phyloP scores from a whole-genome alignment of 1,140 invertebrate species.

The Drosophila teissieri region DNA sequence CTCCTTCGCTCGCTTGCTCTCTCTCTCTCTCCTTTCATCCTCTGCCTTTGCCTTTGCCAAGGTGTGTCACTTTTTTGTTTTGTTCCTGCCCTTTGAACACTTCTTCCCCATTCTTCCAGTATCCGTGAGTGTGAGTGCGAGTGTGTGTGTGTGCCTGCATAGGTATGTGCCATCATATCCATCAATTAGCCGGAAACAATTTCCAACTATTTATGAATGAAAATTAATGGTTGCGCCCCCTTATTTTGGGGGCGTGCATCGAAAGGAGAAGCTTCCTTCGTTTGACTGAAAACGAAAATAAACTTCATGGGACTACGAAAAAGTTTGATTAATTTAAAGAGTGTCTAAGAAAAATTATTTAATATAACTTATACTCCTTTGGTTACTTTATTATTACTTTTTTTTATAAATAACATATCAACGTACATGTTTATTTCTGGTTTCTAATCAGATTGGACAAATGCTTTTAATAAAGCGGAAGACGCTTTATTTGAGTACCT shows the following conservation, averaged over 20 bases:
- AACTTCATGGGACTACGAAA: background rate
- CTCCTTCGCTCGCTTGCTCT: slow-evolving; percentile 17
- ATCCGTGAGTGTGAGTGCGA: background rate
- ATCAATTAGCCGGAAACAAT: slow-evolving; percentile 65
- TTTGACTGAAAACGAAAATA: background rate
- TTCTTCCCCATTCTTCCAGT: slow-evolving; percentile 11
- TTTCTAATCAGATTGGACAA: background rate
- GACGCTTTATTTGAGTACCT: slow-evolving; percentile 18
- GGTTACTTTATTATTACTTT: too few relatives aligned
- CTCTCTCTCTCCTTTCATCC: too few relatives aligned
- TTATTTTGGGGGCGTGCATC: slow-evolving; percentile 5
- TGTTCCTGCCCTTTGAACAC: slow-evolving; percentile 67
- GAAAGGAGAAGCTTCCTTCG: background rate
- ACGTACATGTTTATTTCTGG: too few relatives aligned
- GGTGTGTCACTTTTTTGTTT: slow-evolving; percentile 83
- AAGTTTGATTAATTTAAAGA: background rate
- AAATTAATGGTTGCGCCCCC: slow-evolving; percentile 48
- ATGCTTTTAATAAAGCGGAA: background rate
- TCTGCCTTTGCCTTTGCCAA: slow-evolving; percentile 44
- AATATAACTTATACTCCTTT: too few relatives aligned
- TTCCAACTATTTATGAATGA: slow-evolving; percentile 70
- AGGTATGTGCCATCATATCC: slow-evolving; percentile 18
- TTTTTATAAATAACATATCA: too few relatives aligned
- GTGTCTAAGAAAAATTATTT: too few relatives aligned
- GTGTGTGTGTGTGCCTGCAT: slow-evolving; percentile 10